phyloP scores from a whole-genome alignment of 1,140 invertebrate genomes.

The Eumaeus atala region DNA sequence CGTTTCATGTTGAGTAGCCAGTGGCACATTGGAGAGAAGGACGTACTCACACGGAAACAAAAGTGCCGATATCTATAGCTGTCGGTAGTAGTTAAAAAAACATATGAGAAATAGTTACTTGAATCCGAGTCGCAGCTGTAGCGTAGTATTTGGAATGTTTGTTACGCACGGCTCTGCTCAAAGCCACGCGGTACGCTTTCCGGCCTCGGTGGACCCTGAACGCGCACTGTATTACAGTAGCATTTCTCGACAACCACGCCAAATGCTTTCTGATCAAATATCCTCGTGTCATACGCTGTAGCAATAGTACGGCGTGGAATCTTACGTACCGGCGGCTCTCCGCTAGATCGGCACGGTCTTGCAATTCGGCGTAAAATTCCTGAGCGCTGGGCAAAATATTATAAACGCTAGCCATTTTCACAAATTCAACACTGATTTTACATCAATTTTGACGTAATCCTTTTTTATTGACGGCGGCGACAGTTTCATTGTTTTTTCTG shows the following conservation, averaged over 20 bases:
- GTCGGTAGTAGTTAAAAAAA: too few species aligned
- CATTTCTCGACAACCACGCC: constrained; percentile 51
- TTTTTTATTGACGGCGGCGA: neutral
- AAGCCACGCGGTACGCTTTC: constrained; percentile 43
- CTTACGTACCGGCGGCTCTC: constrained; percentile 36
- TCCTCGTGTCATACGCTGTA: constrained; percentile 51
- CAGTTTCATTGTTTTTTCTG: neutral
- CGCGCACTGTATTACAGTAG: constrained; percentile 57
- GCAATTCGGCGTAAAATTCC: constrained; percentile 47
- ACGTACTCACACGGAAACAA: too few species aligned
- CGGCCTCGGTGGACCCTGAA: constrained; percentile 47
- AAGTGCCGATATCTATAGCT: too few species aligned
- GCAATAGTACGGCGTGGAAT: constrained; percentile 43
- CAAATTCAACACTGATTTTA: neutral
- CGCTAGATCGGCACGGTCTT: constrained; percentile 39
- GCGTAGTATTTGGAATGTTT: constrained; percentile 52
- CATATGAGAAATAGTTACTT: constrained; percentile 35
- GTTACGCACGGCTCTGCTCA: constrained; percentile 42
- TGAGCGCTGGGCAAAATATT: constrained; percentile 35
- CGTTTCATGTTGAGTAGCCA: too few species aligned
- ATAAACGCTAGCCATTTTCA: constrained; percentile 49
- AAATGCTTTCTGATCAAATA: constrained; percentile 57
- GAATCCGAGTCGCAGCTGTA: constrained; percentile 42
- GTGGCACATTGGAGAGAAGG: too few species aligned
- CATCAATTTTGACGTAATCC: neutral